phyloP scores from a whole-genome alignment of 2,888 invertebrate species.

The Drosophila lutescens region DNA sequence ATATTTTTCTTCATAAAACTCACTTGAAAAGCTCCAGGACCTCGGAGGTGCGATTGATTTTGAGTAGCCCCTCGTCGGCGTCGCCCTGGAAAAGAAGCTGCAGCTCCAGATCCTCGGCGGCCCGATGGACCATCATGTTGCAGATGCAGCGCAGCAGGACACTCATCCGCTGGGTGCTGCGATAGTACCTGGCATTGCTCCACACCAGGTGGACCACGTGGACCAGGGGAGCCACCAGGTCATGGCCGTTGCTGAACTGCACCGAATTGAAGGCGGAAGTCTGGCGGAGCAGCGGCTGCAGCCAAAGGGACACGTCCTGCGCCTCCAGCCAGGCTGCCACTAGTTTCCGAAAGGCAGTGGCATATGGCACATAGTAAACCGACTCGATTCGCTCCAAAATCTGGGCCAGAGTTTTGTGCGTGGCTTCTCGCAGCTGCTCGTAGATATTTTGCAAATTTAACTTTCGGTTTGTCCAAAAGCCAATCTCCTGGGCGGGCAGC shows the following conservation, averaged over 20 bases:
- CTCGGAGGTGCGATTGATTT: constrained; percentile 86
- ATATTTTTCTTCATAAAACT: constrained; percentile 43
- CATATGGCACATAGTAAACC: constrained; percentile 91
- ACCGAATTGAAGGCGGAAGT: constrained; percentile 87
- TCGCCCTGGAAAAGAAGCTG: constrained; percentile 92
- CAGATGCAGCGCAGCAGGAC: constrained; percentile 92
- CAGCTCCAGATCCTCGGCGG: constrained; percentile 91
- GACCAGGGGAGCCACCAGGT: constrained; percentile 88
- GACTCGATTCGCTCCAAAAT: constrained; percentile 92
- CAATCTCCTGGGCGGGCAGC: constrained; percentile 89
- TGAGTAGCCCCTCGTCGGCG: constrained; percentile 89
- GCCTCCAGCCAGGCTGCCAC: constrained; percentile 91
- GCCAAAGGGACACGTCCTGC: constrained; percentile 92
- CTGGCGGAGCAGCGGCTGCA: constrained; percentile 88
- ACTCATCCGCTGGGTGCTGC: constrained; percentile 87
- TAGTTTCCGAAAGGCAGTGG: constrained; percentile 91
- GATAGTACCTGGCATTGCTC: constrained; percentile 92
- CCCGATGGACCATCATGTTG: constrained; percentile 92
- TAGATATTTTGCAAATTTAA: constrained; percentile 94
- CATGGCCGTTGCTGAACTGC: constrained; percentile 88
- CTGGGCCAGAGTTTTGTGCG: constrained; percentile 92
- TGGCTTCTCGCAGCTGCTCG: constrained; percentile 91
- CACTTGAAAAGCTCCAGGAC: constrained; percentile 87
- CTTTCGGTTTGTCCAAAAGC: constrained; percentile 92
- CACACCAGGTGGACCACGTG: constrained; percentile 94